A percentile compares a stretch with the other conserved stretches of the same genome.
Conservation (phyloP, 2,113 vertebrate genomes). For the Petroica traversi region DNA sequence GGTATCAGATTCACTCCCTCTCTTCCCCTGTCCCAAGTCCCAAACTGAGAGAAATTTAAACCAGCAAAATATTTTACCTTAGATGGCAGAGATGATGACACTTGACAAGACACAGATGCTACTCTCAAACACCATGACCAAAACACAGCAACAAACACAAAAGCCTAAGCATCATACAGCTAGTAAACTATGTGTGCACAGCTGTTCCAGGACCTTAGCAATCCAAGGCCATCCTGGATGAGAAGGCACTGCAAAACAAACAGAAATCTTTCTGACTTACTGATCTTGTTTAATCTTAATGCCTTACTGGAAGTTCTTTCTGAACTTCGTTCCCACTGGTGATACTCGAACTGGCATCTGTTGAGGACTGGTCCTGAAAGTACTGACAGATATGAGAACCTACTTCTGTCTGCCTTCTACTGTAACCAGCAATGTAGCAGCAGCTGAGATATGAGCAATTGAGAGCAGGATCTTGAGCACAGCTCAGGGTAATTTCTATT, state of each 20-base stretch:
- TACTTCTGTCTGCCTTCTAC: not conserved
- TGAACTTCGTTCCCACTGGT: not conserved
- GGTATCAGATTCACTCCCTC: not conserved
- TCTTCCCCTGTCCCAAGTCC: not conserved
- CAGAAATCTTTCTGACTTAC: not conserved
- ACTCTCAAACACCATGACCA: not conserved
- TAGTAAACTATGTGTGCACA: not conserved
- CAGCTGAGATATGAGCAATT: not conserved
- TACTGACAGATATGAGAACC: accelerated
- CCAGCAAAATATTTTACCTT: not conserved
- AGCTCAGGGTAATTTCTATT: not conserved
- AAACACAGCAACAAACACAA: not conserved
- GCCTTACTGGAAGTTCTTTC: not conserved
- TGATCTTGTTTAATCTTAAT: not conserved
- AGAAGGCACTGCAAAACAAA: not conserved
- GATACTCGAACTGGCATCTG: not conserved
- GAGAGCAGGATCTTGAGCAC: not conserved
- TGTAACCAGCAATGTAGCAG: not conserved
- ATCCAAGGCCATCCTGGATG: not conserved
- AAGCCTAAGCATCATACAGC: not conserved
- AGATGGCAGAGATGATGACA: not conserved
- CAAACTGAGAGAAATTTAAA: not conserved
- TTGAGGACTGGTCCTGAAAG: not conserved
- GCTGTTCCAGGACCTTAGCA: not conserved
- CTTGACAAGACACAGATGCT: not conserved